Evolutionary conservation across 2,113 vertebrate species (phyloP).

Genomic region (Polypterus bichir): DNA sequence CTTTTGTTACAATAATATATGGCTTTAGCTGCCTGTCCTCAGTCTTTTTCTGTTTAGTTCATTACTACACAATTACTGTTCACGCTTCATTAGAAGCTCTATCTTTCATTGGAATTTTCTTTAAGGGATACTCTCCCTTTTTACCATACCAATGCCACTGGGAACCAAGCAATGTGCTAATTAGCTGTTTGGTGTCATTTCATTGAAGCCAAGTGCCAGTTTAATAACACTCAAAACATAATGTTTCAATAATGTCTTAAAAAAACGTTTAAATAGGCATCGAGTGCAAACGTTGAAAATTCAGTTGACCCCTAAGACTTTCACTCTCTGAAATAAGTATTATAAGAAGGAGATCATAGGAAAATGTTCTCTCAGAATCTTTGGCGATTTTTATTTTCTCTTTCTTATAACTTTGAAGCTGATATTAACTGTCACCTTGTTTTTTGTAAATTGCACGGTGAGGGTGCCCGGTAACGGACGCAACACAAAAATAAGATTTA

Average conservation of each 20-base stretch:
- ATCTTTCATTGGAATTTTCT: conserved; percentile 61
- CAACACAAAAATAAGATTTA: no score
- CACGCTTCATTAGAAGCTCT: conserved; percentile 96
- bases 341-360: no score
- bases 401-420: no score
- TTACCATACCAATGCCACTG: conserved; percentile 79
- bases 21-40: conserved; percentile 87
- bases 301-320: no score
- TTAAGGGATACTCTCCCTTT: conserved; percentile 64
- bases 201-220: conserved; percentile 49
- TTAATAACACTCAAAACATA: conserved; percentile 22
- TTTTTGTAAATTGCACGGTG: no score
- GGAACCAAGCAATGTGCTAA: conserved; percentile 83
- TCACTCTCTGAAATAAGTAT: no score
- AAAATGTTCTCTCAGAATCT: no score
- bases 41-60: conserved; percentile 96
- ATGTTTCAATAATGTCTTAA: conserved; percentile 21
- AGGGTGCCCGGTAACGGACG: no score
- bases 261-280: no score
- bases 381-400: no score
- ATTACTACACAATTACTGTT: conserved; percentile 97
- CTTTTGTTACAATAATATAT: conserved; percentile 95
- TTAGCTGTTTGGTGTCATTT: conserved; percentile 87
- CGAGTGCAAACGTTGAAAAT: no score
- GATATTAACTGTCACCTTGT: no score